phyloP scores from a whole-genome alignment of 1,140 invertebrate species.

The Cydia strobilella region DNA sequence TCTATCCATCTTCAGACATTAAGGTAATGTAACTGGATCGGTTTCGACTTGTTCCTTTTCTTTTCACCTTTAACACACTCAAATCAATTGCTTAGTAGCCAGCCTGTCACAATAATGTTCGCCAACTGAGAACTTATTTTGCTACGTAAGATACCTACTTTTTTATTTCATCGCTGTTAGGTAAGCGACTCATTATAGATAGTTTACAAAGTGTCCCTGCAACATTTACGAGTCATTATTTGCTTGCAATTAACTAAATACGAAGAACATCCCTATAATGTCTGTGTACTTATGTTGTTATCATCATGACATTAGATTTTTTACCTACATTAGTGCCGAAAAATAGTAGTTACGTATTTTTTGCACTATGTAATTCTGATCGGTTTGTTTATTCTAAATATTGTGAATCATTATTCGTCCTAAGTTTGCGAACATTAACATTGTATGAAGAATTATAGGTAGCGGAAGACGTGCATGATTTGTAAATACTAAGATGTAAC shows the following conservation, averaged over 20 bases:
- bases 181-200: background rate
- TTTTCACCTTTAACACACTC: background rate
- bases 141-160: background rate
- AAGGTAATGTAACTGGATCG: conserved; percentile 13
- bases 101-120: background rate
- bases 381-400: background rate
- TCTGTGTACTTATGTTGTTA: too few relatives aligned
- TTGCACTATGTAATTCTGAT: too few relatives aligned
- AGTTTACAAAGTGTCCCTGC: background rate
- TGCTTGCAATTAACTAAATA: background rate
- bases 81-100: background rate
- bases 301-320: too few relatives aligned
- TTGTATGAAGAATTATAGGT: background rate
- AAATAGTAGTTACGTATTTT: too few relatives aligned
- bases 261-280: too few relatives aligned
- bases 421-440: background rate
- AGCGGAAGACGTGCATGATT: background rate
- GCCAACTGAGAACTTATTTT: background rate
- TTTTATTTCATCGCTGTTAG: background rate
- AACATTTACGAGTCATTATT: background rate
- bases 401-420: background rate
- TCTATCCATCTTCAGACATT: conserved; percentile 16
- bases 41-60: background rate
- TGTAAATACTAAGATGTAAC: background rate
- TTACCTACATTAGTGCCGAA: too few relatives aligned